phyloP scores from a whole-genome alignment of 2,113 vertebrate genomes.

The Apteryx owenii region DNA sequence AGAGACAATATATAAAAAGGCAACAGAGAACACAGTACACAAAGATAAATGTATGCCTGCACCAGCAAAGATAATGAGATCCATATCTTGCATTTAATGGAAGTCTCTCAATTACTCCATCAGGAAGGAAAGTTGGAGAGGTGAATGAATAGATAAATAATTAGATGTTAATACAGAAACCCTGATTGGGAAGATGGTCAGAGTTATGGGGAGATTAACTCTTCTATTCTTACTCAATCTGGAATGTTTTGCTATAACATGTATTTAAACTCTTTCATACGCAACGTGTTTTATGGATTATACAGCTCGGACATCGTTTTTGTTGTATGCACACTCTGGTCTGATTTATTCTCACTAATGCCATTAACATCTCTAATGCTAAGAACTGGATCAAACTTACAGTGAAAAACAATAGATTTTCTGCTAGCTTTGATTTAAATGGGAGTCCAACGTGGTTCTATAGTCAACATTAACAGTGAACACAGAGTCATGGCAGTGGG shows the following conservation, averaged over 20 bases:
- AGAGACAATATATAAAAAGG: not conserved
- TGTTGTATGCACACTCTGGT: not conserved
- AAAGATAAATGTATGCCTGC: not conserved
- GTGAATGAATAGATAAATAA: not conserved
- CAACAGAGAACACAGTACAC: not conserved
- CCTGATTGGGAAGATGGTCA: not conserved
- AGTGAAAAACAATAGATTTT: not conserved
- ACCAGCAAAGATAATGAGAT: not conserved
- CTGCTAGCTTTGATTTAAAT: not conserved
- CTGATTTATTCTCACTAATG: not conserved
- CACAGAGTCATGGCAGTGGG: not conserved
- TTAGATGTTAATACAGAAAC: not conserved
- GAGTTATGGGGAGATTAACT: not conserved
- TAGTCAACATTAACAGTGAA: not conserved
- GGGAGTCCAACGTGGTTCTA: not conserved
- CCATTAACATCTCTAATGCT: not conserved
- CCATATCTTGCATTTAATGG: not conserved
- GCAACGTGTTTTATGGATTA: not conserved
- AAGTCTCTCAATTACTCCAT: not conserved
- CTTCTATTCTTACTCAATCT: not conserved
- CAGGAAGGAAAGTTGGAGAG: not conserved
- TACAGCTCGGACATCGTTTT: accelerated
- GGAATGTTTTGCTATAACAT: not conserved
- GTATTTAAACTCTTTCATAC: not conserved
- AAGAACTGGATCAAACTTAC: not conserved